Percentiles rank a stretch among this genome's conserved stretches.
Evolutionary conservation across 2,888 invertebrate genomes (phyloP).

Genomic region (Drosophila dives): DNA sequence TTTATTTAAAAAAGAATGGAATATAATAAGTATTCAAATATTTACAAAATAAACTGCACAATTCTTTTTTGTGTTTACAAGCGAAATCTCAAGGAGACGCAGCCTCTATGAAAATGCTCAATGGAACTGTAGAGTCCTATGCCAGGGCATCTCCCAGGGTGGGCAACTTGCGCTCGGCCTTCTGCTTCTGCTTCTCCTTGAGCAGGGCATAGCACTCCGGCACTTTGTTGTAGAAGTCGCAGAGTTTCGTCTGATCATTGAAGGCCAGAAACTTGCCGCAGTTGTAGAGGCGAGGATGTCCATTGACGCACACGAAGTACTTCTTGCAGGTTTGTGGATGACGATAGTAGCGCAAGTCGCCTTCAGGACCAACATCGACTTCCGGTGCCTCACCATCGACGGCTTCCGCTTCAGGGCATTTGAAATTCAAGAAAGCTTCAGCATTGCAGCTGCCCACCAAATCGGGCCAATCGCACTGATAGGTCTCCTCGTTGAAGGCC

Average conservation of each 20-base stretch:
- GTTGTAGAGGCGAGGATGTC: slow-evolving; percentile 90
- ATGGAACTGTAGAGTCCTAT: slow-evolving; percentile 8
- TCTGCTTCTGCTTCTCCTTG: slow-evolving; percentile 72
- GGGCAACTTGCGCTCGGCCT: slow-evolving; percentile 54
- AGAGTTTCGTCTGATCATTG: slow-evolving; percentile 89
- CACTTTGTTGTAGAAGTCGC: slow-evolving; percentile 86
- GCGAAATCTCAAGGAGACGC: slow-evolving; percentile 24
- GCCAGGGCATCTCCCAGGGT: slow-evolving; percentile 28
- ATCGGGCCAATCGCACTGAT: slow-evolving; percentile 95
- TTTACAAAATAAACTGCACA: slow-evolving; percentile 42
- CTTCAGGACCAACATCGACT: slow-evolving; percentile 80
- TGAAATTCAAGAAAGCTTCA: slow-evolving; percentile 91
- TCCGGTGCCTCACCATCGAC: slow-evolving; percentile 75
- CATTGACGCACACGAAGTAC: slow-evolving; percentile 91
- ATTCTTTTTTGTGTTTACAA: slow-evolving; percentile 7
- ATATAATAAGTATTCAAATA: slow-evolving; percentile 16
- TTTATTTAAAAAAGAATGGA: slow-evolving; percentile 38
- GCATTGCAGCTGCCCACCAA: slow-evolving; percentile 91
- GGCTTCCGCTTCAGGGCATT: slow-evolving; percentile 86
- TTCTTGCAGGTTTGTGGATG: slow-evolving; percentile 90
- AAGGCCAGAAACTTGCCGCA: slow-evolving; percentile 92
- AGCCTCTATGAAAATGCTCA: slow-evolving; percentile 53
- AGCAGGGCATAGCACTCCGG: slow-evolving; percentile 82
- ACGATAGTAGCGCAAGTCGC: slow-evolving; percentile 84
- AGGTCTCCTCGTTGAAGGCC: slow-evolving; percentile 90